Evolutionary conservation across 2,797 vertebrate genomes (phyloP).

Genomic region (Knipowitschia caucasica): DNA sequence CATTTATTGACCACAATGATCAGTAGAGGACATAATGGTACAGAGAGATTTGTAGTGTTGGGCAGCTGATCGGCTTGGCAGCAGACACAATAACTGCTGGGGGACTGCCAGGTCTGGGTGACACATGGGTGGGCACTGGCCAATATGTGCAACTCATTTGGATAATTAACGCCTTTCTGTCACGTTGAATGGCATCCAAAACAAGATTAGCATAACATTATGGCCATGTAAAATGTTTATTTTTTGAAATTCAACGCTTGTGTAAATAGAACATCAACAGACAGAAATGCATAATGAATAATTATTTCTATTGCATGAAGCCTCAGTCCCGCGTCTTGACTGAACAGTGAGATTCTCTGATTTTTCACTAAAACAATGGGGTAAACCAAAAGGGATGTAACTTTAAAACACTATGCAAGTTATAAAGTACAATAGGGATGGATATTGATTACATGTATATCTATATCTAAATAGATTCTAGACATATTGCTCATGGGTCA

Average conservation of each 20-base stretch:
- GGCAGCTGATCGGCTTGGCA: neutral
- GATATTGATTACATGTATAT: no score
- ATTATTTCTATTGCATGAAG: no score
- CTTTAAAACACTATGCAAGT: no score
- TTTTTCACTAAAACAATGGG: no score
- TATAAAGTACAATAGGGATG: no score
- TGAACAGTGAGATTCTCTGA: no score
- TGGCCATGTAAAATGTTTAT: neutral
- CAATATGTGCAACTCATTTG: constrained; percentile 2
- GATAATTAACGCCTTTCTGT: constrained; percentile 1
- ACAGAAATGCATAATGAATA: no score
- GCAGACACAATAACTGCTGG: neutral
- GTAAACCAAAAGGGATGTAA: no score
- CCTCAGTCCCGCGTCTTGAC: no score
- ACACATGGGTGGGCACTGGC: neutral
- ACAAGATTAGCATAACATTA: constrained; percentile 1
- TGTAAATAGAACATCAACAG: neutral
- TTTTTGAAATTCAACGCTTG: neutral
- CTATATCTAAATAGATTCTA: no score
- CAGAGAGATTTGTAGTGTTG: neutral
- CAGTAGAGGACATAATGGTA: neutral
- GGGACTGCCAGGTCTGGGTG: constrained; percentile 18
- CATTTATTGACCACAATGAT: neutral
- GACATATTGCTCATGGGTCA: no score
- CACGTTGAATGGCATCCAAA: neutral